Evolutionary conservation across 2,888 invertebrate species (phyloP).

Genomic region (Pemphredon lugubris): DNA sequence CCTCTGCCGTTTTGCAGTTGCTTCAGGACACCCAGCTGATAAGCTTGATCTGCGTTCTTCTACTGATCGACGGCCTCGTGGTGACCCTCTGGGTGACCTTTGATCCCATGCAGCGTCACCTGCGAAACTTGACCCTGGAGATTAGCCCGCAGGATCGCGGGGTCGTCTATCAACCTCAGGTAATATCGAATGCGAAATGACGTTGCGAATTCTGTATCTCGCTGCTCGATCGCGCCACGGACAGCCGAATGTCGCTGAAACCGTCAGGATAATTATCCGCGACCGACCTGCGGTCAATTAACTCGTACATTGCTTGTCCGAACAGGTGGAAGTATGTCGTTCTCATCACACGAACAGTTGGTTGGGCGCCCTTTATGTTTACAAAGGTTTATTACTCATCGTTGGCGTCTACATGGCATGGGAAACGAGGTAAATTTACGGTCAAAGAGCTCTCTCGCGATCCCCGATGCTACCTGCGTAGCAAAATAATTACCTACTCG

Average conservation of each 20-base stretch:
- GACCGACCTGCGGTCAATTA: constrained; percentile 53
- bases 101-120: constrained; percentile 93
- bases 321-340: constrained; percentile 93
- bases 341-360: constrained; percentile 94
- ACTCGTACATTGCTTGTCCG: constrained; percentile 69
- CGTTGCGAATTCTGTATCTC: not conserved
- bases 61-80: constrained; percentile 91
- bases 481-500: no score
- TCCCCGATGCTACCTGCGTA: not conserved
- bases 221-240: not conserved
- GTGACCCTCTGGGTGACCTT: constrained; percentile 92
- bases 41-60: constrained; percentile 90
- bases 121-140: constrained; percentile 91
- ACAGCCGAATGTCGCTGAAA: not conserved
- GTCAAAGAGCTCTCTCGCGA: not conserved
- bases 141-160: constrained; percentile 89
- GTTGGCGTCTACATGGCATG: constrained; percentile 98
- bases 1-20: constrained; percentile 82
- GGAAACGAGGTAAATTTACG: constrained; percentile 87
- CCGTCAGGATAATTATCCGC: constrained; percentile 29
- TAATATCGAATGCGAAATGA: constrained; percentile 75
- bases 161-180: constrained; percentile 93
- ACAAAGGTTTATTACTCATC: constrained; percentile 93
- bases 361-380: constrained; percentile 94
- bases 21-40: constrained; percentile 95